phyloP scores from a whole-genome alignment of 2,113 vertebrate genomes.

The Neodontobutis hainanensis region DNA sequence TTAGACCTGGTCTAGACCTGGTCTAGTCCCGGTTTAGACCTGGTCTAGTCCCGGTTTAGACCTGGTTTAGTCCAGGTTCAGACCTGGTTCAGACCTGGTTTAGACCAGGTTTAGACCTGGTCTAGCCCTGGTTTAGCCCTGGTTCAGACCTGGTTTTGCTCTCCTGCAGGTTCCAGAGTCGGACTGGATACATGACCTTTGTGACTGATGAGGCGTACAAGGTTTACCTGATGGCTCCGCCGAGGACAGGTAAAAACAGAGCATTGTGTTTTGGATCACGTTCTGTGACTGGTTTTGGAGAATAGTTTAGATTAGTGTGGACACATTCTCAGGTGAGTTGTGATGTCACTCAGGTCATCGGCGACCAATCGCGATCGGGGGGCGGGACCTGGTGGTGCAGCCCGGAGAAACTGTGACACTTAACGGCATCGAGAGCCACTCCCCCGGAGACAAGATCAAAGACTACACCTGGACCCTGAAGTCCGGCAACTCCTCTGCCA shows the following conservation, averaged over 20 bases:
- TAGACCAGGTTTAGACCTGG: no score
- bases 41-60: no score
- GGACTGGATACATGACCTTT: not conserved
- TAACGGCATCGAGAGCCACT: not conserved
- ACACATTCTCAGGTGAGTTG: not conserved
- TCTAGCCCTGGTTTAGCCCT: no score
- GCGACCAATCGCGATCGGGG: not conserved
- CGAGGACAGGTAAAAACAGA: not conserved
- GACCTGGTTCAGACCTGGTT: no score
- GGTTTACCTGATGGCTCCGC: not conserved
- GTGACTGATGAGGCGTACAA: not conserved
- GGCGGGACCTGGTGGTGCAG: not conserved
- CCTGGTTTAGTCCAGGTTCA: no score
- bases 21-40: no score
- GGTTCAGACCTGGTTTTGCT: no score
- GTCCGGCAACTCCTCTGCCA: not conserved
- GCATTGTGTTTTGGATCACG: not conserved
- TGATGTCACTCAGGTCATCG: conserved; percentile 3
- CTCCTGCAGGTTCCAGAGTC: not conserved
- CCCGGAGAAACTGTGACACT: not conserved
- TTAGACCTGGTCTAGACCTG: no score
- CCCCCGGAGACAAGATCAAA: not conserved
- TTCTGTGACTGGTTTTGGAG: no score
- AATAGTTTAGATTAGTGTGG: no score
- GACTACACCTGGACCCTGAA: not conserved